Base-by-base conservation (phyloP, 1,140 invertebrate genomes). In the Conus ventricosus region DNA sequence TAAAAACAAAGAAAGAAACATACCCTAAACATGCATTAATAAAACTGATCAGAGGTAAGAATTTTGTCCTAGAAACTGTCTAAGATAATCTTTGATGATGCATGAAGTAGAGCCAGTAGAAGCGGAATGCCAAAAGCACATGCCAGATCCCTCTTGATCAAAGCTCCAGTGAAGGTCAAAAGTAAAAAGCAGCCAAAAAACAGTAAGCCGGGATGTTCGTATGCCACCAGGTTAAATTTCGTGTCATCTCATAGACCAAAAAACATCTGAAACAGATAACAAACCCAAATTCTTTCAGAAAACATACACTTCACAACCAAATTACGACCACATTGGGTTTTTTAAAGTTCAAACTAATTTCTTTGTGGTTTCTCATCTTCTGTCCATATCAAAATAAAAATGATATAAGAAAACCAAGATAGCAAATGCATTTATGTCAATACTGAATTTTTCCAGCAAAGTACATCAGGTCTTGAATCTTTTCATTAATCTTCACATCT, bases 101-200 rank as follows among this genome's bases (percentile, higher is more conserved):
- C 11, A 17, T 1, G 17, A n/a, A 71, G 20, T 20, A 20, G 17
- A 71, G 57, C 11, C 67, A 71, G 20, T 71, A 71, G 17, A 71
- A 71, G 67, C 67, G 67, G 67, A 71, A 71, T 71, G 67, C 67
- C 67, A 71, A 6, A 71, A 71, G 67, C 67, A n/a, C 67, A 71
- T 11, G 67, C 67, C 11, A 71, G 67, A 23, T 71, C 67, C 67
- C 67, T 71, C 13, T 23, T 71, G 67, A 71, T 71, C 67, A 20
- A 71, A 71, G 67, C 67, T 71, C 67, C 67, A 71, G 67, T 71
- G 6, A n/a, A 23, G 67, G 67, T 71, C 11, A n/a, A 71, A 13
- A 71, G 67, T 71, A 71, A 20, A 23, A 71, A 71, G 67, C 67
- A 71, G 67, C 67, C 13, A 20, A 71, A 39, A 71, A 23, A 23